phyloP scores from a whole-genome alignment of 2,113 vertebrate genomes.

The Mastomys natalensis region DNA sequence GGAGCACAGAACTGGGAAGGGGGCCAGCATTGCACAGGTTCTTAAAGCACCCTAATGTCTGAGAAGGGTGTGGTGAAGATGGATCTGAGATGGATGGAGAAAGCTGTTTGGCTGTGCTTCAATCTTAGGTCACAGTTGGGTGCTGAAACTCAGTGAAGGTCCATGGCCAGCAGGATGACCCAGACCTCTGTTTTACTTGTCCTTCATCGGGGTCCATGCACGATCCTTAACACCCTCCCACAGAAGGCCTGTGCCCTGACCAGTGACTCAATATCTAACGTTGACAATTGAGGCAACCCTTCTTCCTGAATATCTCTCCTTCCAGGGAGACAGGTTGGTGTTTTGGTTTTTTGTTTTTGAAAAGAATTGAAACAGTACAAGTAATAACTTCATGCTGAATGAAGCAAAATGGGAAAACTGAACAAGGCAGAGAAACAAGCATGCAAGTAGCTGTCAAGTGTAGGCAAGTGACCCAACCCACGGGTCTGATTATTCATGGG shows the following conservation, averaged over 20 bases:
- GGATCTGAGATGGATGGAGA: too few relatives aligned
- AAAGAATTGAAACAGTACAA: neutral
- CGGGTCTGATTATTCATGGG: too few relatives aligned
- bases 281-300: neutral
- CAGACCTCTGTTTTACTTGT: neutral
- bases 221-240: neutral
- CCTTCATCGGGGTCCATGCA: neutral
- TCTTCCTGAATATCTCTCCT: neutral
- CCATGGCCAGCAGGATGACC: neutral
- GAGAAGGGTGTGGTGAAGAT: neutral
- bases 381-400: neutral
- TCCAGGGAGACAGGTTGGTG: neutral
- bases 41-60: neutral
- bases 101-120: too few relatives aligned
- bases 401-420: neutral
- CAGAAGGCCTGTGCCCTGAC: neutral
- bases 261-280: neutral
- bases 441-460: neutral
- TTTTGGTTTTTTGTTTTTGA: neutral
- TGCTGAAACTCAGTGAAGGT: neutral
- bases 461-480: too few relatives aligned
- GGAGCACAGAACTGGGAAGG: neutral
- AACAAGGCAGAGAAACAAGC: neutral
- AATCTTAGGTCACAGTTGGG: neutral
- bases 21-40: too few relatives aligned